Base-by-base conservation (phyloP, 1,140 invertebrate genomes). In the Prorops nasuta region DNA sequence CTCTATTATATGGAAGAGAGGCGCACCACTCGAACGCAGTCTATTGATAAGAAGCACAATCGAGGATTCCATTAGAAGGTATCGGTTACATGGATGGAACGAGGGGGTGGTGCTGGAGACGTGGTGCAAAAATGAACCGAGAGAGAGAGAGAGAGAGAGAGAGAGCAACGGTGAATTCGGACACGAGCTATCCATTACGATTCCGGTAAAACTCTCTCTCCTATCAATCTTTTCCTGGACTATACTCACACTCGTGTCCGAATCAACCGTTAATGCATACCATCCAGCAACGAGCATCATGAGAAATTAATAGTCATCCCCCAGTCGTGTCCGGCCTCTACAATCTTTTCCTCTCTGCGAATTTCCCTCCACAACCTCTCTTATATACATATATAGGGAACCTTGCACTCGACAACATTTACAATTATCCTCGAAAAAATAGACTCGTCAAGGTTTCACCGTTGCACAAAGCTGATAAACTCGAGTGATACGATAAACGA, bases 111-210 rank as follows among this genome's bases (percentile, higher is more conserved):
- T 21, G 38, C 56, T 45, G 49, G 39, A 44, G 49, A 45, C 20
- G 47, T 45, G 24, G 46, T 31, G 43, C 43, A 32, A 12, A 21
- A 21, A 12, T 19, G 41, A n/a, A n/a, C n/a, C 16, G 32, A 17
- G 12, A 24, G 42, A 12, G 31, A 36, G 40, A 31, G 40, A 28
- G 16, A 32, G 41, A 38, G 43, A 43, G 49, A 54, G 47, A 35
- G 14, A 31, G 46, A 31, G 53, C 63, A 65, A 63, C 49, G 60
- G 55, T 44, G 44, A 58, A 59, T 58, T 62, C 54, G 64, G 67
- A 69, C 66, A 69, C 48, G 62, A 60, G 66, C 67, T 68, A 69
- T 69, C 67, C 67, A 69, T 69, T 68, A 69, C 58, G 58, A 54
- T 62, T 62, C 51, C 46, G 38, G 37, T 38, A 46, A 56, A 61